Conservation (phyloP, 2,797 vertebrate species). For the Pangasius djambal region DNA sequence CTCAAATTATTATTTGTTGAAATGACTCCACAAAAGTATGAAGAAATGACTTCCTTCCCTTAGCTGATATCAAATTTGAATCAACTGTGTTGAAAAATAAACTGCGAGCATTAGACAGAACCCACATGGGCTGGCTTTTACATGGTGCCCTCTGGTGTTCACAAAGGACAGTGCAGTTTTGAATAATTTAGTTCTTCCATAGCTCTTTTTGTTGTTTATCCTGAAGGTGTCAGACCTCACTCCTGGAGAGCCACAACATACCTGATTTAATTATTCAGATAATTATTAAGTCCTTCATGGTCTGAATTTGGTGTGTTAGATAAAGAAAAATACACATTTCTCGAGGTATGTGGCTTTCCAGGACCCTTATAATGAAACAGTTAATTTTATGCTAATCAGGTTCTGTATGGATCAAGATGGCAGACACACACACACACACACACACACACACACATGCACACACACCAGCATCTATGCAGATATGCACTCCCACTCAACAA, state of each 20-base stretch:
- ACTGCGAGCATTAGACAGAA: neutral
- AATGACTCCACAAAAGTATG: neutral
- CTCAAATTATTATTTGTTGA: neutral
- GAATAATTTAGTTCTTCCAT: neutral
- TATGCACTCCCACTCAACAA: neutral
- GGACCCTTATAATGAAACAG: neutral
- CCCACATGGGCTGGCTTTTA: neutral
- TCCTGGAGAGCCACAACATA: neutral
- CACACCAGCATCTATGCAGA: neutral
- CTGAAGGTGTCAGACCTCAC: neutral
- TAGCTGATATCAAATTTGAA: neutral
- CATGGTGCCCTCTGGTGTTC: slow-evolving; percentile 46
- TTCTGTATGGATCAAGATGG: neutral
- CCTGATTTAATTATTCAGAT: neutral
- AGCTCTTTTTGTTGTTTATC: neutral
- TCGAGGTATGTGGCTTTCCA: neutral
- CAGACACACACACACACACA: neutral
- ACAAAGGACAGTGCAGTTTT: neutral
- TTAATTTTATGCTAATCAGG: neutral
- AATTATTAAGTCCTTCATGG: neutral
- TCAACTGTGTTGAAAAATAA: neutral
- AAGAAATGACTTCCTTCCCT: neutral
- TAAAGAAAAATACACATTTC: neutral
- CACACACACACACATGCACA: neutral
- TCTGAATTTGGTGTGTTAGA: neutral